A percentile compares a stretch with the other conserved stretches of the same genome.
These are phyloP conservation scores for Nephrocerus scutellatus DNA, from an alignment of 2,888 invertebrate species.

Conservation along the genomic window DNA sequence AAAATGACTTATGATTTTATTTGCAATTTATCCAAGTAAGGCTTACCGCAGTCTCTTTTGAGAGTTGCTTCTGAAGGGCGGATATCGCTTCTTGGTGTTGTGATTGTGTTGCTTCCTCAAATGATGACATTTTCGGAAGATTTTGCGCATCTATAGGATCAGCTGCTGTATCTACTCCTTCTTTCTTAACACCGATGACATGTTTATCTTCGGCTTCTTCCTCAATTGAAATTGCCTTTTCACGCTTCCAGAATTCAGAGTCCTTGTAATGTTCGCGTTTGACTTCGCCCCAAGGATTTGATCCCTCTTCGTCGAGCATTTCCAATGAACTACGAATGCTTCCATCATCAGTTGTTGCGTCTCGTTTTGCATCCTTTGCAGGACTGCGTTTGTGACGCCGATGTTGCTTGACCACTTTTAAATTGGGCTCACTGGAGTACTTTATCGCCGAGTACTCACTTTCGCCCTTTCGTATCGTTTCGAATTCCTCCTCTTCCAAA, in stretches of 20 bases:
- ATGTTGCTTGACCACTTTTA: slow-evolving; percentile 35
- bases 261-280: slow-evolving; percentile 43
- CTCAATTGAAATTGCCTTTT: slow-evolving; percentile 42
- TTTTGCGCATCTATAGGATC: slow-evolving; percentile 23
- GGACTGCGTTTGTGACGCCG: slow-evolving; percentile 44
- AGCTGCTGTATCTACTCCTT: slow-evolving; percentile 12
- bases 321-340: slow-evolving; percentile 30
- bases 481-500: slow-evolving; percentile 56
- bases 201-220: slow-evolving; percentile 34
- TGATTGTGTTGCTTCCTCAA: slow-evolving; percentile 43
- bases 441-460: slow-evolving; percentile 40
- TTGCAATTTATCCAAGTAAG: background rate
- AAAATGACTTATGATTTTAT: background rate
- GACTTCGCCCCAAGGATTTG: slow-evolving; percentile 45
- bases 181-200: slow-evolving; percentile 26
- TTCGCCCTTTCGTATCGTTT: slow-evolving; percentile 38
- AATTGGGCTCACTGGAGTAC: slow-evolving; percentile 39
- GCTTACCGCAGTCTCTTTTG: slow-evolving; percentile 33
- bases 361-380: slow-evolving; percentile 32
- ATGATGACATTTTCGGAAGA: slow-evolving; percentile 39
- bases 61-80: slow-evolving; percentile 30
- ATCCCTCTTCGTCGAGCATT: slow-evolving; percentile 39
- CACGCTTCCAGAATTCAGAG: slow-evolving; percentile 43
- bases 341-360: slow-evolving; percentile 21
- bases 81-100: slow-evolving; percentile 40